A percentile compares a stretch with the other conserved stretches of the same genome.
These are phyloP conservation scores for Pyrrhosoma nymphula DNA, from an alignment of 2,888 invertebrate species.

Conservation along the genomic window DNA sequence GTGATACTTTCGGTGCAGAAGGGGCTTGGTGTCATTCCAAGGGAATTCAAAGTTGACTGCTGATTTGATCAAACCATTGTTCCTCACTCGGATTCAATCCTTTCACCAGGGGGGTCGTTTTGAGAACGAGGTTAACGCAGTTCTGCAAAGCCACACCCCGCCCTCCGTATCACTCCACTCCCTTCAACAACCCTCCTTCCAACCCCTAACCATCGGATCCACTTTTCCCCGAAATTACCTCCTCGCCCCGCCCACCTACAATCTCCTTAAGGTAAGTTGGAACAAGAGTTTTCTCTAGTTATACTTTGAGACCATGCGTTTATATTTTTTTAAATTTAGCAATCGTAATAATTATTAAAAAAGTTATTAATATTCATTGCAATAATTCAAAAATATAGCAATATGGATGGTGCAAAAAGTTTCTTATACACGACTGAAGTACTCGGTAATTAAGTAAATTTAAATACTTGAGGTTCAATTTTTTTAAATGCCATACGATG, in stretches of 20 bases:
- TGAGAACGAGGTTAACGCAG: slow-evolving; percentile 55
- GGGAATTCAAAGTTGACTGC: slow-evolving; percentile 45
- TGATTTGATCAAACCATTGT: slow-evolving; percentile 56
- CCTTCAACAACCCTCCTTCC: background rate
- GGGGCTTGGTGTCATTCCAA: background rate
- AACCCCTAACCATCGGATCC: background rate
- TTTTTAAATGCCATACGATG: too few relatives aligned
- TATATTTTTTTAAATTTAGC: too few relatives aligned
- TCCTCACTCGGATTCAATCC: slow-evolving; percentile 51
- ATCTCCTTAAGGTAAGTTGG: background rate
- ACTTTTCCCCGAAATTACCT: too few relatives aligned
- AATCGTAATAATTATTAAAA: too few relatives aligned
- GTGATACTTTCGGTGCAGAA: background rate
- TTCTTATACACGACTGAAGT: too few relatives aligned
- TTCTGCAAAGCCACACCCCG: background rate
- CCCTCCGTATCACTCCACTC: background rate
- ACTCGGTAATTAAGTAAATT: too few relatives aligned
- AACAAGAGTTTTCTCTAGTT: too few relatives aligned
- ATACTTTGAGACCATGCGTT: too few relatives aligned
- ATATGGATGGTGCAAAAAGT: too few relatives aligned
- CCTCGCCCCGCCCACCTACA: background rate
- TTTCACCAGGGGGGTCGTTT: slow-evolving; percentile 49
- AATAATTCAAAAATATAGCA: too few relatives aligned
- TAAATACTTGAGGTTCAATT: too few relatives aligned
- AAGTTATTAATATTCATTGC: too few relatives aligned